Base-by-base conservation (phyloP, 35 echinoderm and acorn worm genomes). In the Acanthaster planci region DNA sequence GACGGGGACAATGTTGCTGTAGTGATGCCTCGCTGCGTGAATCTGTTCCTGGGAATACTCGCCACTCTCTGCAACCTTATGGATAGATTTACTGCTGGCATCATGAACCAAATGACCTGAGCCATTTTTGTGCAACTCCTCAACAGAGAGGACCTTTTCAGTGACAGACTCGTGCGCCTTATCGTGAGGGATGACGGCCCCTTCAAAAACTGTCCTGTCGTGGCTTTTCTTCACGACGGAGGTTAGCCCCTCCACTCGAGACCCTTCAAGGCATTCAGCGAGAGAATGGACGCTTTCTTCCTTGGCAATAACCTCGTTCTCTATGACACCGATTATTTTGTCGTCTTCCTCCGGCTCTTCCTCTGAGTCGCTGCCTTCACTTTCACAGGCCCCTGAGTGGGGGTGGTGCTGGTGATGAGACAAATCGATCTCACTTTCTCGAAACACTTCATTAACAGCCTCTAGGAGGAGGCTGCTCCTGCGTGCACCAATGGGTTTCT, bases 301-400 rank as follows among this genome's bases (percentile, higher is more conserved):
- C 23, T 93, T 58, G 18, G 83, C 53, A 5, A 93, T 85, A 40
- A 81, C 57, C 12, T 84, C 78, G 76, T 95, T 95, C 40, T 95
- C 93, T 10, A 95, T 79, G 23, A 95, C 83, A 18, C 88, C 93
- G 17, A 95, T 91, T 67, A 95, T 42, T 35, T 92, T 77, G 19
- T 87, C 90, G 4, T 82, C 39, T 19, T 64, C 85, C 0, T 77
- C 80, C 4, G 55, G 82, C 10, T 67, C 87, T 17, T 55, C 87
- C 14, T 83, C 87, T 12, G 76, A 79, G 0, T 84, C 77, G 22
- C 90, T 88, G 8, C 40, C 50, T 7, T 90, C 82, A 22, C 40
- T 79, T 52, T 87, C 84, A 36, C 40, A 32, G 0, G 56, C 80
- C 19, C 26, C 27, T 0, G 67, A 53, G 27, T 57, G 81, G 52